Evolutionary conservation across 1,140 invertebrate genomes (phyloP).

Genomic region (Octopus bimaculoides): DNA sequence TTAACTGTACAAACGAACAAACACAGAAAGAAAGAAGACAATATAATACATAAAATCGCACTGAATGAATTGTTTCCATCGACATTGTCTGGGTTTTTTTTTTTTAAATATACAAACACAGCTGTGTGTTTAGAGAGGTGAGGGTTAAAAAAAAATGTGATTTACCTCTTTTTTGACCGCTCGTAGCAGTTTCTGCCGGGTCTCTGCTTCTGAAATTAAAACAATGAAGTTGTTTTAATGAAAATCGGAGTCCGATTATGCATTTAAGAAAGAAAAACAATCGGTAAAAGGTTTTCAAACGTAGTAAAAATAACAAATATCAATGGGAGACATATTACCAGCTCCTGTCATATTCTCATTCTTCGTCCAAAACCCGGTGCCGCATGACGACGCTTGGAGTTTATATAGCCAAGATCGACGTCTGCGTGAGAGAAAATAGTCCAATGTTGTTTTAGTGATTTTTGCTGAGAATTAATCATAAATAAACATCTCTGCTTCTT

Average conservation of each 20-base stretch:
- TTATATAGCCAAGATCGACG: not conserved
- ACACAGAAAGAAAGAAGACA: accelerated
- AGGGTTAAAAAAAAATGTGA: not conserved
- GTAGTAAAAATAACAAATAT: not conserved
- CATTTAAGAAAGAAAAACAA: too few relatives aligned
- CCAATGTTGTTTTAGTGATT: not conserved
- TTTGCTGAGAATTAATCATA: too few relatives aligned
- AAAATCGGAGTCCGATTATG: too few relatives aligned
- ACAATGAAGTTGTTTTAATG: not conserved
- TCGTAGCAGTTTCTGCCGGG: constrained; percentile 74
- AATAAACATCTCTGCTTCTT: too few relatives aligned
- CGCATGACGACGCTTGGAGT: not conserved
- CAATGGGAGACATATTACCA: not conserved
- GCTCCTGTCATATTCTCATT: constrained; percentile 2
- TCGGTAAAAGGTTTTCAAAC: too few relatives aligned
- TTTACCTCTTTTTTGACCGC: constrained; percentile 78
- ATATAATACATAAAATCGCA: too few relatives aligned
- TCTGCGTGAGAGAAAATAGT: not conserved
- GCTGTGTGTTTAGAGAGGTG: too few relatives aligned
- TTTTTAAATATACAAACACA: too few relatives aligned
- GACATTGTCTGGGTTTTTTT: too few relatives aligned
- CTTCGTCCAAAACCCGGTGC: not conserved
- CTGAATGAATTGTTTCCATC: too few relatives aligned
- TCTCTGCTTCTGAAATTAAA: constrained; percentile 59
- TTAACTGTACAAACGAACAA: too few relatives aligned